phyloP scores from a whole-genome alignment of 1,140 invertebrate genomes.

The Daktulosphaira vitifoliae region DNA sequence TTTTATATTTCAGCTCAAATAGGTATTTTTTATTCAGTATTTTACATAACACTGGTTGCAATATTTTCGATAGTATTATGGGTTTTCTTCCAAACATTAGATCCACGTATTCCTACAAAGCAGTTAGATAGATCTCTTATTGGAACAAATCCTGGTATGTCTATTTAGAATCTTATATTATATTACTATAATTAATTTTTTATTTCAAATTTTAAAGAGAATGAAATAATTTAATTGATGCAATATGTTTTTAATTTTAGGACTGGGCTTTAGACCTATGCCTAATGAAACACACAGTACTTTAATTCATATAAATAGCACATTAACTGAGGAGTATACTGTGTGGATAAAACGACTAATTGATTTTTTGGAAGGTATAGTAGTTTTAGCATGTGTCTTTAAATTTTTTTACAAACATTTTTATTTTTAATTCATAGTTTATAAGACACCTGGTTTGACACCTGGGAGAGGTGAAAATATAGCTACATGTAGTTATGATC shows the following conservation, averaged over 20 bases:
- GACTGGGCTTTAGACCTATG: constrained; percentile 82
- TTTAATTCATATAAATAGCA: constrained; percentile 82
- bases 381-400: constrained; percentile 5
- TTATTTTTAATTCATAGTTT: constrained; percentile 46
- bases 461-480: constrained; percentile 58
- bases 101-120: constrained; percentile 77
- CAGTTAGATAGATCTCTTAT: constrained; percentile 71
- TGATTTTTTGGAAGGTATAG: constrained; percentile 61
- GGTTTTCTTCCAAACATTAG: constrained; percentile 83
- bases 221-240: too few species aligned
- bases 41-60: constrained; percentile 53
- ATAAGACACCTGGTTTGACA: constrained; percentile 56
- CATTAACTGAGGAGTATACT: constrained; percentile 60
- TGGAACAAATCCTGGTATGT: constrained; percentile 77
- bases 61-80: constrained; percentile 81
- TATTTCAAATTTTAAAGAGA: too few species aligned
- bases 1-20: constrained; percentile 66
- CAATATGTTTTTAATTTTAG: constrained; percentile 50
- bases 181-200: too few species aligned
- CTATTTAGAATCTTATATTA: constrained; percentile 30
- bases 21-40: constrained; percentile 81
- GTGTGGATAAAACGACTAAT: constrained; percentile 67
- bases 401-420: neutral
- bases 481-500: constrained; percentile 55
- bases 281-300: constrained; percentile 84